Base-by-base conservation (phyloP, 2,113 vertebrate species). In the Bos javanicus region DNA sequence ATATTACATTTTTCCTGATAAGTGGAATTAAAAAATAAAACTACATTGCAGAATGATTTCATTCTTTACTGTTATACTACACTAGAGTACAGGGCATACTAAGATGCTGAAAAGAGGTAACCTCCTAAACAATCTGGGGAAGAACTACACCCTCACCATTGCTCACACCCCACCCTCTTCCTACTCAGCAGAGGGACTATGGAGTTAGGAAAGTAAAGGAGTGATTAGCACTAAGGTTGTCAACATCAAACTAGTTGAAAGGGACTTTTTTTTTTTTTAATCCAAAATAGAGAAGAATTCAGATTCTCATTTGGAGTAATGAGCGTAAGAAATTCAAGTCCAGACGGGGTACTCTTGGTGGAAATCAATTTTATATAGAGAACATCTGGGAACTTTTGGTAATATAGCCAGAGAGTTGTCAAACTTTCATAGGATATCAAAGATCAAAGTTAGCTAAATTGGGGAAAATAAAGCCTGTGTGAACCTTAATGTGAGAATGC, bases 141-240 rank as follows among this genome's bases (percentile, higher is more conserved):
- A 87, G 7, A 2, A 13, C 2, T 43, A 50, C 0, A 48, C 3
- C 5, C 9, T 2, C 30, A 25, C 11, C 11, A 3, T 30, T 83
- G 36, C 2, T 12, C 21, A 33, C 2, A 1, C 2, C 5, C 2
- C 13, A 59, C 3, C 4, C 1, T 67, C 23, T 85, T 10, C 19
- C 57, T 6, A 26, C 74, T 36, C 33, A 48, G 26, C 7, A 1
- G 3, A 7, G 21, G 9, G 10, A 62, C 0, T 0, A 1, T 28
- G 7, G 17, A 14, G 12, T 67, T 28, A 62, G 59, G 39, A 60
- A 86, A 90, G 15, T 28, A 81, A 85, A 48, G 1, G 7, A 7
- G 2, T 92, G 25, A 78, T 64, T 83, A 52, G 6, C 4, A 11
- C 9, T 48, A n/a, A 54, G 54, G 64, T 30, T 90, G 7, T 25